Conservation (phyloP, 2,113 vertebrate species). For the Accipiter cooperii region DNA sequence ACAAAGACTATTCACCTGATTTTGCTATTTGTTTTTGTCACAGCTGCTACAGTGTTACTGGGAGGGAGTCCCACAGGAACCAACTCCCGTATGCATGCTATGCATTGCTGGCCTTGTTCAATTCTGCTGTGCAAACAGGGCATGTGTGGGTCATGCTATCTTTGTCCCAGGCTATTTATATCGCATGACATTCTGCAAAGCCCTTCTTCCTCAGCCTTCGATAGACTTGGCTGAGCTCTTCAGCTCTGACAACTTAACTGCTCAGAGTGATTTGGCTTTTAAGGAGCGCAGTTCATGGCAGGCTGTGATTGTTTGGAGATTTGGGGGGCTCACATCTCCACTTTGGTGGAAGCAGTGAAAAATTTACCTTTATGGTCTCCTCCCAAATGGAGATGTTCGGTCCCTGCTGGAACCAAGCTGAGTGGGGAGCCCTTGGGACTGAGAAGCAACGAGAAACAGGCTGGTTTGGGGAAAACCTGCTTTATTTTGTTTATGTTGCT, state of each 20-base stretch:
- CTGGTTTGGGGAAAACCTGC: neutral
- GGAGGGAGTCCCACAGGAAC: neutral
- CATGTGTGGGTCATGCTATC: neutral
- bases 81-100: neutral
- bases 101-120: neutral
- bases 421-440: neutral
- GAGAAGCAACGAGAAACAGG: neutral
- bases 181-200: neutral
- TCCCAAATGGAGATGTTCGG: neutral
- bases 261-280: neutral
- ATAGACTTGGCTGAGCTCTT: neutral
- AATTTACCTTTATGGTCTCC: neutral
- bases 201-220: neutral
- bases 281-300: neutral
- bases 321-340: neutral
- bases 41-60: neutral
- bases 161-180: constrained; percentile 29
- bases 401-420: neutral
- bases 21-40: neutral
- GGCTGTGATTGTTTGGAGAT: neutral
- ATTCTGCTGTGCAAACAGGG: neutral
- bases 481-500: neutral
- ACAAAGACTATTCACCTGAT: neutral
- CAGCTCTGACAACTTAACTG: neutral
- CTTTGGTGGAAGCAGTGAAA: neutral